Percentiles rank a stretch among this genome's conserved stretches.
These are phyloP conservation scores for Phylloscopus trochilus DNA, from an alignment of 2,113 vertebrate species.

Conservation along the genomic window DNA sequence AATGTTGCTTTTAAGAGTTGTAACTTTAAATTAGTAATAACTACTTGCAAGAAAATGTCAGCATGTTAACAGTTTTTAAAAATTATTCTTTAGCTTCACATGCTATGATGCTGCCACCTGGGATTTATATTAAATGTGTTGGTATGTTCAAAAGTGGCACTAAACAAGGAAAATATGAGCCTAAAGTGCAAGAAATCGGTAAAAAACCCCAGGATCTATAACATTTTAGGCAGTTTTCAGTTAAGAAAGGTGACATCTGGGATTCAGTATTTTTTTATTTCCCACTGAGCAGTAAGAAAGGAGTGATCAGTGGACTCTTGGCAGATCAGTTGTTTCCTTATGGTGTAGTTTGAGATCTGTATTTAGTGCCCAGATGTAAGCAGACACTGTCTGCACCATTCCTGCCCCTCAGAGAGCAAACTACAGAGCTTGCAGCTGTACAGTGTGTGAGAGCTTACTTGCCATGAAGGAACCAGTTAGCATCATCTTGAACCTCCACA, in stretches of 20 bases:
- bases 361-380: neutral
- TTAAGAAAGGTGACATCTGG: neutral
- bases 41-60: conserved; percentile 14
- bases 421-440: neutral
- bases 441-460: neutral
- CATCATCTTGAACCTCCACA: neutral
- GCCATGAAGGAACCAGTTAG: neutral
- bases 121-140: conserved; percentile 26
- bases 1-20: conserved; percentile 15
- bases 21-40: neutral
- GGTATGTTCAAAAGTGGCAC: conserved; percentile 40
- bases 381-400: neutral
- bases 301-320: neutral
- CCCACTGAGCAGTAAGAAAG: neutral
- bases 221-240: neutral
- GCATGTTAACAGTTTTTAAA: neutral
- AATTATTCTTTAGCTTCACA: neutral
- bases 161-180: neutral
- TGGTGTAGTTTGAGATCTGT: neutral
- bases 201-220: neutral
- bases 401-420: neutral
- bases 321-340: neutral
- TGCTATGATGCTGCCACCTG: conserved; percentile 25
- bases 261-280: neutral
- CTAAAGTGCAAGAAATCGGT: conserved; percentile 3